These are phyloP conservation scores for Diuraphis noxia DNA, from an alignment of 1,140 invertebrate species.

Conservation along the genomic window DNA sequence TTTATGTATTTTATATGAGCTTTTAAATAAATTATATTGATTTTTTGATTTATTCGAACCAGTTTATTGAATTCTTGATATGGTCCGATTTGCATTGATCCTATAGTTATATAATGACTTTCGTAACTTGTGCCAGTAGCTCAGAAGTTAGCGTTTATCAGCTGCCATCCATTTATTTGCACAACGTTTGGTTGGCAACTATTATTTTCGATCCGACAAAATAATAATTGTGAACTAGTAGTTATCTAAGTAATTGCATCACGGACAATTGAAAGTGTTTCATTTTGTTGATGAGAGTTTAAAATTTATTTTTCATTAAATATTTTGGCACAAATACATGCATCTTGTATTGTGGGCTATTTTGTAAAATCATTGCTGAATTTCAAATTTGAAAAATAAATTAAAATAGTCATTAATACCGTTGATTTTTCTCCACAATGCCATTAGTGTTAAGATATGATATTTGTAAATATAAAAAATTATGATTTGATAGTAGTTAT, in stretches of 20 bases:
- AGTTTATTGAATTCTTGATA: not conserved
- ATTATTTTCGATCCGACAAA: not conserved
- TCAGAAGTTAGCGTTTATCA: not conserved
- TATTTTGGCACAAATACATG: no score
- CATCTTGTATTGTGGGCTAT: no score
- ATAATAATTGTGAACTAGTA: not conserved
- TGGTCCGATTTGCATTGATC: not conserved
- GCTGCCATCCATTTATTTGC: not conserved
- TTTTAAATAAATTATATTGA: not conserved
- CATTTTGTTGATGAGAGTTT: no score
- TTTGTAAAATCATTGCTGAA: not conserved
- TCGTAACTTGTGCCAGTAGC: not conserved
- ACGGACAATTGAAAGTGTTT: not conserved
- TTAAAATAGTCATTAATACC: no score
- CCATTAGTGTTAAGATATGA: not conserved
- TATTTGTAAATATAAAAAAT: not conserved
- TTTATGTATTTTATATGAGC: not conserved
- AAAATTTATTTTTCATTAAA: no score
- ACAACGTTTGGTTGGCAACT: not conserved
- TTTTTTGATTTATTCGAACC: not conserved
- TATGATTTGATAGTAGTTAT: not conserved
- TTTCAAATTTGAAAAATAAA: not conserved
- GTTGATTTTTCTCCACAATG: no score
- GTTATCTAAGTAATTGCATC: not conserved
- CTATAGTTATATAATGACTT: not conserved